Percentiles rank a stretch among this genome's conserved stretches.
These are phyloP conservation scores for Lasius fuliginosus DNA, from an alignment of 2,888 invertebrate species.

Conservation along the genomic window DNA sequence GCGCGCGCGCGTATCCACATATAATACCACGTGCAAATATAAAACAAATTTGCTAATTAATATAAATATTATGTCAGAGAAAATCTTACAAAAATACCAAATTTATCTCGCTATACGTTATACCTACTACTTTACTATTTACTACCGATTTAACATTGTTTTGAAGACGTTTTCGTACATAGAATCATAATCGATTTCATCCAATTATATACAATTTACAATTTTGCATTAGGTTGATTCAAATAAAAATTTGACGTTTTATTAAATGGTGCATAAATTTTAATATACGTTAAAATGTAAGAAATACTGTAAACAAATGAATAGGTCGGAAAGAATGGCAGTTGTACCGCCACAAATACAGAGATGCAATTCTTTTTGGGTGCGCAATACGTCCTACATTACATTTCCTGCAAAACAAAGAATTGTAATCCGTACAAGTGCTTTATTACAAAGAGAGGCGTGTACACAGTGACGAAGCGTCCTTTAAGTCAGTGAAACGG, in stretches of 20 bases:
- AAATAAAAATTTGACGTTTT: not conserved
- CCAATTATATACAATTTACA: not conserved
- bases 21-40: not conserved
- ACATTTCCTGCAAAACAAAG: not conserved
- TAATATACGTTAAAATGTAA: not conserved
- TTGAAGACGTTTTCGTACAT: not conserved
- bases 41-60: not conserved
- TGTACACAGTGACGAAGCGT: not conserved
- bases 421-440: slow-evolving; percentile 39
- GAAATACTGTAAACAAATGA: not conserved
- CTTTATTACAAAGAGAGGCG: slow-evolving; percentile 34
- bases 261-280: not conserved
- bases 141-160: too few species aligned
- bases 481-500: slow-evolving; percentile 15
- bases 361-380: slow-evolving; percentile 1
- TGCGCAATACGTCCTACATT: slow-evolving; percentile 1
- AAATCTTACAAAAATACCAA: not conserved
- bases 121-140: not conserved
- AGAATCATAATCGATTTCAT: not conserved
- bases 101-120: not conserved
- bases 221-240: not conserved
- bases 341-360: not conserved
- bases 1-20: too few species aligned
- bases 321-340: not conserved
- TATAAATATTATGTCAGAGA: not conserved